Conservation (phyloP, 2,797 vertebrate genomes). For the Ceyx erithaca region DNA sequence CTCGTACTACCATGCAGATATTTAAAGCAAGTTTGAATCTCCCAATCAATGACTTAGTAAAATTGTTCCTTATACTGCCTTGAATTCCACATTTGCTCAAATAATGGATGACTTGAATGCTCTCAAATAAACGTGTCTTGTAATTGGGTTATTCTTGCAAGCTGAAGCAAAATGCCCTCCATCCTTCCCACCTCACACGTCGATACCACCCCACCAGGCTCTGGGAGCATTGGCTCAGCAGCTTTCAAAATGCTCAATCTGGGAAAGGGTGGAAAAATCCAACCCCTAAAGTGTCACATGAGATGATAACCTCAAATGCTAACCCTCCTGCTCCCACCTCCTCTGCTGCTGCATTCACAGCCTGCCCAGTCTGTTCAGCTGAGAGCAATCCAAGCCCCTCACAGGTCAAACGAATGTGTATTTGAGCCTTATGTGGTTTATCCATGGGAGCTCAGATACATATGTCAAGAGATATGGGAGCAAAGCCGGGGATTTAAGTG, state of each 20-base stretch:
- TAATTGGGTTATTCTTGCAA: background rate
- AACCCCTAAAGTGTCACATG: background rate
- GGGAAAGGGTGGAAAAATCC: background rate
- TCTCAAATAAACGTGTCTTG: background rate
- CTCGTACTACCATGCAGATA: background rate
- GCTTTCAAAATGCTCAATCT: background rate
- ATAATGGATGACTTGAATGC: background rate
- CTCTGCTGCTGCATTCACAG: background rate
- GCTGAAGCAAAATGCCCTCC: background rate
- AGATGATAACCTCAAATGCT: background rate
- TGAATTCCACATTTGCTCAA: background rate
- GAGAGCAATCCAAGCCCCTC: background rate
- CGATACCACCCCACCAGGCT: background rate
- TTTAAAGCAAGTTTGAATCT: background rate
- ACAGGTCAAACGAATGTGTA: background rate
- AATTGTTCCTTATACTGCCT: background rate
- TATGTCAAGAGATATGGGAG: background rate
- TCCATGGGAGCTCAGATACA: background rate
- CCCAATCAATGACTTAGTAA: background rate
- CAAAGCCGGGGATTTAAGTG: slow-evolving; percentile 32
- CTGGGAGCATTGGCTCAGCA: background rate
- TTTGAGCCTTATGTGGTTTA: background rate
- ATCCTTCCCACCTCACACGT: background rate
- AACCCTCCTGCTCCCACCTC: background rate
- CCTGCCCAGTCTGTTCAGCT: background rate